Percentiles rank a stretch among this genome's conserved stretches.
Evolutionary conservation across 2,113 vertebrate genomes (phyloP).

Genomic region (Sclerurus mexicanus): DNA sequence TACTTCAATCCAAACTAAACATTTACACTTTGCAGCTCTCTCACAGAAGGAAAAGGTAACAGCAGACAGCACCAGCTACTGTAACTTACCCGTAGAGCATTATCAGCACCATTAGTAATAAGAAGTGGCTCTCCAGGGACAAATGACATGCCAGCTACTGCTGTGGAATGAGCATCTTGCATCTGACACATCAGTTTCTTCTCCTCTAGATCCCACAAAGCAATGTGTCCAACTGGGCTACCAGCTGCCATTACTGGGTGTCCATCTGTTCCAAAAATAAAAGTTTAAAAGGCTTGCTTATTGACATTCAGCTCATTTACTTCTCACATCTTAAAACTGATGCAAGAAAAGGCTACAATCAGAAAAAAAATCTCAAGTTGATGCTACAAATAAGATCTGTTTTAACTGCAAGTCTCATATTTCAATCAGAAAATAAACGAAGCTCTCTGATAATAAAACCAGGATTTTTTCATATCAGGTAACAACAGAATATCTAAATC

Average conservation of each 20-base stretch:
- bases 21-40: neutral
- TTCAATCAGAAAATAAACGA: neutral
- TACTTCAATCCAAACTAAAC: neutral
- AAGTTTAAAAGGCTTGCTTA: neutral
- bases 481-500: neutral
- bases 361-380: neutral
- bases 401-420: neutral
- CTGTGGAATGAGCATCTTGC: conserved; percentile 86
- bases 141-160: conserved; percentile 88
- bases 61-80: neutral
- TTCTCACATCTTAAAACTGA: neutral
- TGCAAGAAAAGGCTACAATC: neutral
- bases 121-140: conserved; percentile 90
- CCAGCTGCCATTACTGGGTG: conserved; percentile 90
- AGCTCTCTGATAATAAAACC: neutral
- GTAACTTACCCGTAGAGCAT: conserved; percentile 85
- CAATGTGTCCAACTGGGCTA: conserved; percentile 92
- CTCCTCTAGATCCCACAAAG: conserved; percentile 92
- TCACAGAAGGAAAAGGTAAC: neutral
- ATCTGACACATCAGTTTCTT: conserved; percentile 88
- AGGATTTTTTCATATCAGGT: neutral
- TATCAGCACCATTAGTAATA: conserved; percentile 92
- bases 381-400: neutral
- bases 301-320: neutral
- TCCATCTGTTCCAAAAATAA: conserved; percentile 78